Percentiles rank a stretch among this genome's conserved stretches.
These are phyloP conservation scores for Oreochromis grahami DNA, from an alignment of 2,797 vertebrate species.

Conservation along the genomic window DNA sequence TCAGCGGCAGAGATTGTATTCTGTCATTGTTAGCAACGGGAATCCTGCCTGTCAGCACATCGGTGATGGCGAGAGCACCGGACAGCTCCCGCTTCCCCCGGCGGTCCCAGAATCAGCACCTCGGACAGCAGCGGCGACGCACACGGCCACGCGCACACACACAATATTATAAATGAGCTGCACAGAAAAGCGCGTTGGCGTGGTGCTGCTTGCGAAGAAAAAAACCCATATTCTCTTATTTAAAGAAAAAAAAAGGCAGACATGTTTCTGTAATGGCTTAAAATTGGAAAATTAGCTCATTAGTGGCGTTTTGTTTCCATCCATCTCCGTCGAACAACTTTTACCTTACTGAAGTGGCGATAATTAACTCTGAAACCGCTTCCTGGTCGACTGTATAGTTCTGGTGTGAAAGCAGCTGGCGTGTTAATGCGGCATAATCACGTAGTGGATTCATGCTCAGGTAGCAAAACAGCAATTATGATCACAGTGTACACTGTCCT, in stretches of 20 bases:
- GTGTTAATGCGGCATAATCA: not conserved
- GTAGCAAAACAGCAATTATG: slow-evolving; percentile 16
- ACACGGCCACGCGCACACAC: rapidly evolving
- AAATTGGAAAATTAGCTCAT: not conserved
- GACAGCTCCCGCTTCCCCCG: slow-evolving; percentile 5
- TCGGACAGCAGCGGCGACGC: not conserved
- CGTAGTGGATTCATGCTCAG: not conserved
- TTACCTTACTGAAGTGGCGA: not conserved
- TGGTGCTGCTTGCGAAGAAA: not conserved
- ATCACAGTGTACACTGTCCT: not conserved
- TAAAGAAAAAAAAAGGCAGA: not conserved
- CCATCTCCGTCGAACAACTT: not conserved
- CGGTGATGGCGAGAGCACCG: not conserved
- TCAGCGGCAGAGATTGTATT: not conserved
- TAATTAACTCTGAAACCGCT: not conserved
- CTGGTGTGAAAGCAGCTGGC: not conserved
- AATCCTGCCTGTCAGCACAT: slow-evolving; percentile 17
- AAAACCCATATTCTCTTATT: not conserved
- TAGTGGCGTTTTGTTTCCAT: not conserved
- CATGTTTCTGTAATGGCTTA: not conserved
- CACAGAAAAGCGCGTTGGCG: not conserved
- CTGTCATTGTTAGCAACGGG: slow-evolving; percentile 30
- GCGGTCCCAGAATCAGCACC: slow-evolving; percentile 12
- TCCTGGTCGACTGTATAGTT: not conserved
- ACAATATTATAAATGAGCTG: not conserved